phyloP scores from a whole-genome alignment of 1,140 invertebrate genomes.

The Drosophila nigrodunni region DNA sequence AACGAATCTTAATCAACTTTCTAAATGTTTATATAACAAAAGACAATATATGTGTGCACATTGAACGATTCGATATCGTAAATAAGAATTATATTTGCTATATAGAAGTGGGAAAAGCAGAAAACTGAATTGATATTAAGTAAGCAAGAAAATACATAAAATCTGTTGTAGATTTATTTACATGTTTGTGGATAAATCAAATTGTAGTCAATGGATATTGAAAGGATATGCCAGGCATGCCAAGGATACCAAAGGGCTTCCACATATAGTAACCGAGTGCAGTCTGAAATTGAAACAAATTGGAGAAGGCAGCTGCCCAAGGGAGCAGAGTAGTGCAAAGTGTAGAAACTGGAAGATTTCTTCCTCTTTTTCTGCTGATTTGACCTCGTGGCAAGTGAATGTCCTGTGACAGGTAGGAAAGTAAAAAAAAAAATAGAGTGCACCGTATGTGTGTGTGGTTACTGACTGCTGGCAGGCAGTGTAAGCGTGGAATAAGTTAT shows the following conservation, averaged over 20 bases:
- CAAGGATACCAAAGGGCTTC: neutral
- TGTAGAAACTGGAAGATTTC: too few relatives aligned
- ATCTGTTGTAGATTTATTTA: neutral
- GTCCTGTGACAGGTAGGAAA: neutral
- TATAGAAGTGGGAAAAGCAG: too few relatives aligned
- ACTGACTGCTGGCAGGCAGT: neutral
- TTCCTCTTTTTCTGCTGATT: neutral
- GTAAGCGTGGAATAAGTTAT: conserved; percentile 54
- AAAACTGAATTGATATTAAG: too few relatives aligned
- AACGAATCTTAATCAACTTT: too few relatives aligned
- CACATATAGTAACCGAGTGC: neutral
- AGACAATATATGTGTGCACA: too few relatives aligned
- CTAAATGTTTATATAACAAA: too few relatives aligned
- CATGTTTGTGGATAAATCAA: neutral
- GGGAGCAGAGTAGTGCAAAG: neutral
- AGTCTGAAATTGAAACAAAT: conserved; percentile 1
- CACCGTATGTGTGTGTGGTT: neutral
- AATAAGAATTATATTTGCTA: too few relatives aligned
- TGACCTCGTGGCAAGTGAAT: neutral
- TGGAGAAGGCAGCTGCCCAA: neutral
- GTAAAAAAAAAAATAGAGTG: neutral
- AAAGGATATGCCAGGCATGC: neutral
- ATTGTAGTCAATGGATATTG: neutral
- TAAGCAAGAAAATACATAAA: neutral
- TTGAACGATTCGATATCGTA: too few relatives aligned